A percentile compares a stretch with the other conserved stretches of the same genome.
These are phyloP conservation scores for Drosophila mayaguana DNA, from an alignment of 2,888 invertebrate genomes.

Conservation along the genomic window DNA sequence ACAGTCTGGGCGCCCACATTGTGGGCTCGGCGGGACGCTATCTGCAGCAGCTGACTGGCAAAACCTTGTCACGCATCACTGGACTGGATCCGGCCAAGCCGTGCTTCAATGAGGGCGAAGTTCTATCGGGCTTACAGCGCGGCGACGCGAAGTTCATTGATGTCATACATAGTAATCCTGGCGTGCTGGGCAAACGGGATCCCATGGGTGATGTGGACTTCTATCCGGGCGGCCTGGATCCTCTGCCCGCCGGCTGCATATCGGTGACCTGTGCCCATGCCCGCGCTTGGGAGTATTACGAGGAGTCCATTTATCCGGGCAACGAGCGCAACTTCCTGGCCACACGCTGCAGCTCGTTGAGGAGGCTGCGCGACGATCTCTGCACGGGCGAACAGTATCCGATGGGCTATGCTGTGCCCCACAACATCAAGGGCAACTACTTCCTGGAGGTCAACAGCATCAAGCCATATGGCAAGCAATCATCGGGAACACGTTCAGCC, in stretches of 20 bases:
- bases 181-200: constrained; percentile 83
- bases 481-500: constrained; percentile 17
- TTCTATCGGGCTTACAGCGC: constrained; percentile 79
- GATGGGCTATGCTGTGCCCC: constrained; percentile 82
- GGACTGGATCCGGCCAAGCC: constrained; percentile 85
- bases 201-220: constrained; percentile 84
- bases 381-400: constrained; percentile 72
- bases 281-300: constrained; percentile 82
- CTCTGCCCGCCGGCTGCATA: constrained; percentile 80
- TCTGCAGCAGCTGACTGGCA: constrained; percentile 69
- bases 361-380: constrained; percentile 64
- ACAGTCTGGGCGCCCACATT: constrained; percentile 85
- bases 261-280: constrained; percentile 81
- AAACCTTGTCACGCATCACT: constrained; percentile 80
- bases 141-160: constrained; percentile 84
- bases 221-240: constrained; percentile 82
- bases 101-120: constrained; percentile 84
- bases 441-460: constrained; percentile 79
- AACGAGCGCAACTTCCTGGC: constrained; percentile 83
- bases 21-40: constrained; percentile 82
- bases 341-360: constrained; percentile 81
- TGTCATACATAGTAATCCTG: constrained; percentile 83
- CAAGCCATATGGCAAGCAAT: constrained; percentile 75
- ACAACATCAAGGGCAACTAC: constrained; percentile 80
- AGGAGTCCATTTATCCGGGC: constrained; percentile 83